Evolutionary conservation across 2,888 invertebrate genomes (phyloP).

Genomic region (Abrostola tripartita): DNA sequence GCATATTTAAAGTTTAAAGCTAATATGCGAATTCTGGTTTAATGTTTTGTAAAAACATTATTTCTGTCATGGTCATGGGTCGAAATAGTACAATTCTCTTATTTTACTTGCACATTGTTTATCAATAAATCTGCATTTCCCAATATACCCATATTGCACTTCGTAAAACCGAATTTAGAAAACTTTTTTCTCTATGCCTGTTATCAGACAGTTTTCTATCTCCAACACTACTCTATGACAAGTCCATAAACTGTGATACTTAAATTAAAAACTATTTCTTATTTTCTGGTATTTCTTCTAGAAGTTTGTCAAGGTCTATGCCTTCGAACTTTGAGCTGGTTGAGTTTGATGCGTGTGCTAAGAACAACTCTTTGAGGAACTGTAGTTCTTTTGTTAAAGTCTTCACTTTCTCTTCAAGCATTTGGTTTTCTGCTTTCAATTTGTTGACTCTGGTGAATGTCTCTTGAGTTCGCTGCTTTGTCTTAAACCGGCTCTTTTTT

Average conservation of each 20-base stretch:
- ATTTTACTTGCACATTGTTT: too few relatives aligned
- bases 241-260: constrained; percentile 32
- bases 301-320: constrained; percentile 87
- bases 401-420: constrained; percentile 93
- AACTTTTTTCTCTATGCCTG: constrained; percentile 8
- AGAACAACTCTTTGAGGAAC: constrained; percentile 93
- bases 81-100: too few relatives aligned
- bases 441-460: constrained; percentile 92
- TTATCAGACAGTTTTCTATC: constrained; percentile 21
- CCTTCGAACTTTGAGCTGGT: constrained; percentile 87
- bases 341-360: constrained; percentile 92
- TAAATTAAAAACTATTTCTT: constrained; percentile 54
- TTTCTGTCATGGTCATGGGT: too few relatives aligned
- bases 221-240: constrained; percentile 26
- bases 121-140: not conserved
- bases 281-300: constrained; percentile 86
- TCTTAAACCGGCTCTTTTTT: constrained; percentile 93
- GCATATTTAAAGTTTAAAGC: too few relatives aligned
- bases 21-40: too few relatives aligned
- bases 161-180: constrained; percentile 8
- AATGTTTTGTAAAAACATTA: too few relatives aligned
- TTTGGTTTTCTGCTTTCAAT: constrained; percentile 93
- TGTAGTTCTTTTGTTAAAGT: constrained; percentile 93
- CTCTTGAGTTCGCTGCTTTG: constrained; percentile 93
- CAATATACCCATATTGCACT: not conserved